phyloP scores from a whole-genome alignment of 2,797 vertebrate genomes.

The Halcyon smyrnensis region DNA sequence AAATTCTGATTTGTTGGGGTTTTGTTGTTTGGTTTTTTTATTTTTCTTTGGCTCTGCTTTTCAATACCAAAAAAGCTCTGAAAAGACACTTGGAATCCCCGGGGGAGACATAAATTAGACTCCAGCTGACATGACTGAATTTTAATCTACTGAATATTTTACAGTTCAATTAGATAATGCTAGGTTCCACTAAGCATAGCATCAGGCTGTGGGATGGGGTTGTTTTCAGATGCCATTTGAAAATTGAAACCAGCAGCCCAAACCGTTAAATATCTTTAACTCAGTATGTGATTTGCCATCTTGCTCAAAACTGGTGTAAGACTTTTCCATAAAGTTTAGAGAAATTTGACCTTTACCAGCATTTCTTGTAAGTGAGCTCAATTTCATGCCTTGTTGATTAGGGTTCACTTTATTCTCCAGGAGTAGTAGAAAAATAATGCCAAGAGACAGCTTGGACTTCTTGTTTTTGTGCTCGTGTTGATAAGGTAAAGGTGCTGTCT shows the following conservation, averaged over 20 bases:
- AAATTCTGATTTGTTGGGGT: not conserved
- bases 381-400: not conserved
- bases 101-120: constrained; percentile 38
- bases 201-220: not conserved
- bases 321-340: not conserved
- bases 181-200: not conserved
- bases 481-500: not conserved
- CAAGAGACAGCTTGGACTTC: not conserved
- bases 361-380: not conserved
- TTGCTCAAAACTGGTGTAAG: not conserved
- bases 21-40: too few relatives aligned
- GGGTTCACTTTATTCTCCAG: not conserved
- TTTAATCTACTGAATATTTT: constrained; percentile 42
- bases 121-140: constrained; percentile 39
- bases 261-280: not conserved
- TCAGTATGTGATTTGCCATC: not conserved
- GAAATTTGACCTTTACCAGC: not conserved
- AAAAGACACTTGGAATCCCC: constrained; percentile 31
- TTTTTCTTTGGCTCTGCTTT: not conserved
- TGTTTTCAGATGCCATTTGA: not conserved
- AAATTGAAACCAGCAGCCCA: not conserved
- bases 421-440: not conserved
- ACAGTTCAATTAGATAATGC: not conserved
- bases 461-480: not conserved
- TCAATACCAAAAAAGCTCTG: constrained; percentile 8